These are phyloP conservation scores for Eupithecia centaureata DNA, from an alignment of 2,888 invertebrate genomes.

Conservation along the genomic window DNA sequence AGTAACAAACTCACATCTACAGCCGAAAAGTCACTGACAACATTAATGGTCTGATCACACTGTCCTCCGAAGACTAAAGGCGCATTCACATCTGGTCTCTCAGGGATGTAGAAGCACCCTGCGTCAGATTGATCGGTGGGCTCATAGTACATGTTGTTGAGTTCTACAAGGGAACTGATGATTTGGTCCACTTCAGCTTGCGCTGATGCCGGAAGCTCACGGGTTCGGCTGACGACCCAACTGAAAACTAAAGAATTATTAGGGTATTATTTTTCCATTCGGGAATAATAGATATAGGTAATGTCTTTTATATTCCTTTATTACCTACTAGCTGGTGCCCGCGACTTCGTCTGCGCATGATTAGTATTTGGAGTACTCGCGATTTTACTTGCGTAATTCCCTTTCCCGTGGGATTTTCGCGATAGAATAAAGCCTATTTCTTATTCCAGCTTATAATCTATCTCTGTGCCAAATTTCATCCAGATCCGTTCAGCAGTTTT, in stretches of 20 bases:
- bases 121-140: constrained; percentile 51
- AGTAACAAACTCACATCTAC: constrained; percentile 51
- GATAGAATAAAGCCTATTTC: too few species aligned
- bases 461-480: too few species aligned
- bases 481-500: too few species aligned
- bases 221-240: constrained; percentile 69
- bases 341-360: too few species aligned
- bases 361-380: too few species aligned
- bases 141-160: constrained; percentile 56
- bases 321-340: too few species aligned
- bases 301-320: too few species aligned
- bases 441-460: too few species aligned
- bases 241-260: constrained; percentile 62
- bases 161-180: constrained; percentile 51
- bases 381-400: too few species aligned
- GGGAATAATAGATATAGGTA: too few species aligned
- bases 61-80: constrained; percentile 60
- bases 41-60: constrained; percentile 56
- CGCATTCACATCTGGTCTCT: constrained; percentile 37
- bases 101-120: constrained; percentile 63
- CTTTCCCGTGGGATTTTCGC: too few species aligned
- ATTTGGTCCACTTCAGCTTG: constrained; percentile 52
- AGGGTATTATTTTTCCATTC: too few species aligned
- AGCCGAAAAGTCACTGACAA: constrained; percentile 53
- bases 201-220: constrained; percentile 47